Base-by-base conservation (phyloP, 2,113 vertebrate genomes). In the Ctenomys sociabilis region DNA sequence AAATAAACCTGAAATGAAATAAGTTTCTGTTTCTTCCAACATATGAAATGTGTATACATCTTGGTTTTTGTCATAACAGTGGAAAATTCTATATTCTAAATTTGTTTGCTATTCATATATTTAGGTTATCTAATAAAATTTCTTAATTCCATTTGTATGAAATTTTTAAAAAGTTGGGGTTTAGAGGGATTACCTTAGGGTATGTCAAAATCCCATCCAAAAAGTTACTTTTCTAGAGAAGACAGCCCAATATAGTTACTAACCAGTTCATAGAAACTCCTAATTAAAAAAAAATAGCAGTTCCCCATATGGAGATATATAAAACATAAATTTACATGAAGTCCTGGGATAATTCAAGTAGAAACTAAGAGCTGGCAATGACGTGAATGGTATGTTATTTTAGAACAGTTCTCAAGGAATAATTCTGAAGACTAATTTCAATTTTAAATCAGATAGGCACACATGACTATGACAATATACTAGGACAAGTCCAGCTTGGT, bases 241-340 rank as follows among this genome's bases (percentile, higher is more conserved):
- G 10, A 2, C 19, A 63, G 45, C 30, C 30, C 22, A 72, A 13
- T 84, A 89, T 83, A 89, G 59, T 86, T 91, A 90, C 8, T 54
- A 32, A 28, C 26, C 66, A 95, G 13, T 85, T 96, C 59, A 90
- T 22, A 91, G 35, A 72, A 32, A 68, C 14, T 89, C 43, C 35
- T 96, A 77, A 87, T 90, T 91, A 95, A 26, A 80, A 68, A 52
- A 52, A 91, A 84, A 45, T n/a, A 49, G 52, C 87, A 93, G 9
- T 80, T 96, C 66, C 90, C 66, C 86, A 75, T 73, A 91, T 84
- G 73, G 66, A 94, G 61, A 78, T 57, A 85, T 77, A 80, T 45
- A 93, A 91, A 91, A 85, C 7, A 94, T 91, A 93, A 59, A 95
- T 96, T 95, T 97, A 13, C 63, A 95, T 93, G 61, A 95, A 35